phyloP scores from a whole-genome alignment of 2,797 vertebrate genomes.

The Simalia tracyae region DNA sequence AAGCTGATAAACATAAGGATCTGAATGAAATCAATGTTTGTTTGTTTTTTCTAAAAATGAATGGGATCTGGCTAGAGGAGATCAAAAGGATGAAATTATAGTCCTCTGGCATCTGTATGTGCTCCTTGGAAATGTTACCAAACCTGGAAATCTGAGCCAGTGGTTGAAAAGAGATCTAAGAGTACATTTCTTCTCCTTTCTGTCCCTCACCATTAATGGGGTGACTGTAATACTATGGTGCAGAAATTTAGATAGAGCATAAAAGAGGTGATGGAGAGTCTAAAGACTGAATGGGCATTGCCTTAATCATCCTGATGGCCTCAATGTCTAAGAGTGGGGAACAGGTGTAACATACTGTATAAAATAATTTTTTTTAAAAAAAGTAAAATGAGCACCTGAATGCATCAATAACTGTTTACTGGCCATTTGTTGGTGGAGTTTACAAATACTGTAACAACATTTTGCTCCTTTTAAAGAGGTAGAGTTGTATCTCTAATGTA shows the following conservation, averaged over 20 bases:
- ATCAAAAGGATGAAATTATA: slow-evolving; percentile 40
- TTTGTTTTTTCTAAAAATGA: slow-evolving; percentile 20
- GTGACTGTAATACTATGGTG: not conserved
- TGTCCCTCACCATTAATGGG: not conserved
- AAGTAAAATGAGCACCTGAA: not conserved
- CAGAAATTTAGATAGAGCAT: not conserved
- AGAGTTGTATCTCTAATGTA: not conserved
- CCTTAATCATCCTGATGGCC: not conserved
- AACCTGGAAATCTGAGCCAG: not conserved
- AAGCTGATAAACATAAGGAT: slow-evolving; percentile 48
- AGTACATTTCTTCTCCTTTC: not conserved
- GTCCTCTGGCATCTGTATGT: slow-evolving; percentile 1
- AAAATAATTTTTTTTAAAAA: not conserved
- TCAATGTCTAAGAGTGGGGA: not conserved
- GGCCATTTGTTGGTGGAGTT: not conserved
- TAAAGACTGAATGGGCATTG: not conserved
- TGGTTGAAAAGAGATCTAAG: not conserved
- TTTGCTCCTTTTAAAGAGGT: not conserved
- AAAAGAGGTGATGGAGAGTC: not conserved
- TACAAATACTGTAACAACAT: not conserved
- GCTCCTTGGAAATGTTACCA: not conserved
- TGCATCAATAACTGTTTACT: not conserved
- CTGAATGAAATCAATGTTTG: not conserved
- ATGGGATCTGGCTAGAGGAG: slow-evolving; percentile 51
- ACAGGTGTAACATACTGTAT: not conserved